These are phyloP conservation scores for Wasmannia auropunctata DNA, from an alignment of 1,140 invertebrate species.

Conservation along the genomic window DNA sequence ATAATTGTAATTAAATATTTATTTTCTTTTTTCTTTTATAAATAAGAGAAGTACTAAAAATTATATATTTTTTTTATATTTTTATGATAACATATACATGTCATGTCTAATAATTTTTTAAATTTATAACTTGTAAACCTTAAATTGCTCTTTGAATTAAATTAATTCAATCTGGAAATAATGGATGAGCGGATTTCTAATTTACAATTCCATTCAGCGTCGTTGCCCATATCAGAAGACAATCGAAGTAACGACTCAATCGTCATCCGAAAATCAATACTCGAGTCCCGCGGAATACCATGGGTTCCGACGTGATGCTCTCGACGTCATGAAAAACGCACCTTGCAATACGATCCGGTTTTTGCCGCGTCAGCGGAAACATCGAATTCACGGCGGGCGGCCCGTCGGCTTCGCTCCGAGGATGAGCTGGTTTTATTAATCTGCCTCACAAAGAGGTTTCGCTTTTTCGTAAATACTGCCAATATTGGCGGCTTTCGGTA, in stretches of 20 bases:
- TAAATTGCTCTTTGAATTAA: neutral
- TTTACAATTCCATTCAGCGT: constrained; percentile 6
- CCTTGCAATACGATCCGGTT: constrained; percentile 72
- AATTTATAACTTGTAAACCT: neutral
- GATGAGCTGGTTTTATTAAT: constrained; percentile 85
- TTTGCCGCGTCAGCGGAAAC: constrained; percentile 80
- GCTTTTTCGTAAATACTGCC: constrained; percentile 77
- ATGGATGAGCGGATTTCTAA: neutral
- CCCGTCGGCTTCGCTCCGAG: constrained; percentile 75
- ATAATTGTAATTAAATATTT: neutral
- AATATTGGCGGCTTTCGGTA: constrained; percentile 68
- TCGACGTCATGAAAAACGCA: constrained; percentile 62
- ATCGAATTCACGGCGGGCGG: constrained; percentile 78
- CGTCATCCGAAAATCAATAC: constrained; percentile 65
- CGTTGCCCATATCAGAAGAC: constrained; percentile 12
- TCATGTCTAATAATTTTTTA: neutral
- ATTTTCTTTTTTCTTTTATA: neutral
- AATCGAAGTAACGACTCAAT: constrained; percentile 46
- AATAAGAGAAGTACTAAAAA: neutral
- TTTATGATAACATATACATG: neutral
- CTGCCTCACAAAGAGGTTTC: constrained; percentile 77
- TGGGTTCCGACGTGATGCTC: constrained; percentile 22
- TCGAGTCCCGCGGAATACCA: constrained; percentile 50
- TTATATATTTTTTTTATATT: neutral
- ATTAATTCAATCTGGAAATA: neutral